Evolutionary conservation across 2,888 invertebrate genomes (phyloP), one percentile per base, ranked within the genome.

Genomic region (Cynaeus angustus): DNA sequence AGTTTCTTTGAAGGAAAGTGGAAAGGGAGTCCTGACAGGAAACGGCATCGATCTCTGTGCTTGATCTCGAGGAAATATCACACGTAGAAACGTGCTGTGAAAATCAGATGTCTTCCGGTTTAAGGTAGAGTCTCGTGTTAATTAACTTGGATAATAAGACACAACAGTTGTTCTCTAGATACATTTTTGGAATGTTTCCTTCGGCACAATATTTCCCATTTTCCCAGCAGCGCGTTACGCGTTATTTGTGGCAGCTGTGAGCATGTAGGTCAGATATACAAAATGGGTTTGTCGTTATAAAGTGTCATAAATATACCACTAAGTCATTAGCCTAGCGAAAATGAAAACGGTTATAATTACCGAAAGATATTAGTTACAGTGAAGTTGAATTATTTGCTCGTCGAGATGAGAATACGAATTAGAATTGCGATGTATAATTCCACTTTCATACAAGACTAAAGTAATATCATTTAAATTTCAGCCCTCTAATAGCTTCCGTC

Each of bases 401-500:
- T 41, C 41, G 12, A 10, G 41, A 41, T 5, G 12, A 41, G 41
- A 46, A 46, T 16, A 21, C 48, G 48, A 21, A 50, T 50, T 50
- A 26, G 28, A 50, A 50, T 21, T 50, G 48, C 26, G 28, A 21
- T 28, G 48, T 10, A 14, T 46, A 46, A 46, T 46, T 46, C 21
- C 48, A 8, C 21, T 8, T 50, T 50, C 48, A 26, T 50, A 50
- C 28, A 21, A 26, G 26, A 26, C 48, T 50, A 21, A 46, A 46
- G 46, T 28, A 50, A 21, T 28, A 50, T 10, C 48, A 50, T 50
- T 50, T 26, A 50, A 50, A 50, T 50, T 50, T 50, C 48, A 50
- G 21, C 48, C 48, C 48, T 12, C 48, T 50, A 50, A 50, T 50
- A 50, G 48, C 46, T 46, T 46, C 46, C 48, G 48, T 50, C 48